Evolutionary conservation across 2,797 vertebrate species (phyloP).

Genomic region (Triplophysa yarkandensis): DNA sequence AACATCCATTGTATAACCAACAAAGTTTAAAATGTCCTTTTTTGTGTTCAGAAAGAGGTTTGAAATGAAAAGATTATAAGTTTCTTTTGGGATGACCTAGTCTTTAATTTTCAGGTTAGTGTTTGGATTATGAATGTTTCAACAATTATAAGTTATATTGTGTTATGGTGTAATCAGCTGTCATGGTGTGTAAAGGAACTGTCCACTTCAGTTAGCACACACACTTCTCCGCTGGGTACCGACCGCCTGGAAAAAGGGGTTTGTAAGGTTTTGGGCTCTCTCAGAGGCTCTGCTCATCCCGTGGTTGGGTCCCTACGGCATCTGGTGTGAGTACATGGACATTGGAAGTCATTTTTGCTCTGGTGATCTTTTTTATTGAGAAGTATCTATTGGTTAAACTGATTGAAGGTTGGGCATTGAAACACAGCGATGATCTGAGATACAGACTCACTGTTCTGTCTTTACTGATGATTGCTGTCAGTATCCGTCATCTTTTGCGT

Average conservation of each 20-base stretch:
- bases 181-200: not conserved
- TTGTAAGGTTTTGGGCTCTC: conserved; percentile 41
- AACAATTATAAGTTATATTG: too few species aligned
- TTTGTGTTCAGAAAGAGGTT: too few species aligned
- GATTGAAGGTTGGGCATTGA: conserved; percentile 43
- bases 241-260: not conserved
- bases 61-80: too few species aligned
- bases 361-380: conserved; percentile 70
- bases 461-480: conserved; percentile 65
- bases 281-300: conserved; percentile 65
- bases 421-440: conserved; percentile 67
- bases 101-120: too few species aligned
- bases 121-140: too few species aligned
- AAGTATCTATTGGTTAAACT: conserved; percentile 49
- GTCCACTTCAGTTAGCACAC: not conserved
- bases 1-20: too few species aligned
- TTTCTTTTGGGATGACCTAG: too few species aligned
- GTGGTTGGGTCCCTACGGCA: conserved; percentile 61
- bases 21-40: too few species aligned
- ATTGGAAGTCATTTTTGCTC: conserved; percentile 66
- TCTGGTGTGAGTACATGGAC: conserved; percentile 81
- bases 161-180: not conserved
- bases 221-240: not conserved
- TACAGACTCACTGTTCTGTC: conserved; percentile 72
- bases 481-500: conserved; percentile 68